Conservation (phyloP, 2,888 invertebrate genomes). For the Brachyptera risi region DNA sequence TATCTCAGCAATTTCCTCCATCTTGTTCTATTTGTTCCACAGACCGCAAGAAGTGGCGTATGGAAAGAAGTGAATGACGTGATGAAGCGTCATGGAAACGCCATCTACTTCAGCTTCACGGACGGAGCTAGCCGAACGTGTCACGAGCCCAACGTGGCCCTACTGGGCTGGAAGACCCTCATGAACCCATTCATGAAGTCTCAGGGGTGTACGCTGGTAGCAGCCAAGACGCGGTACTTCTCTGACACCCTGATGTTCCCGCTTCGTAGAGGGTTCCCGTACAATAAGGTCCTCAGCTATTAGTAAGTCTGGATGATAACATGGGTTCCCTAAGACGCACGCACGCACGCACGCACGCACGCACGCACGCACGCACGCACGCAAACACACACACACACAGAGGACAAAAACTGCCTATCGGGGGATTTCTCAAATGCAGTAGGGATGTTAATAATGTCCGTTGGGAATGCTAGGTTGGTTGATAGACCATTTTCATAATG, state of each 20-base stretch:
- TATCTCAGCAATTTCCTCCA: too few relatives aligned
- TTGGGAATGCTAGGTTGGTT: too few relatives aligned
- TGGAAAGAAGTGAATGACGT: not conserved
- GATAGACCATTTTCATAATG: too few relatives aligned
- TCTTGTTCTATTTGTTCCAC: not conserved
- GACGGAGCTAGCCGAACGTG: not conserved
- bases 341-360: too few relatives aligned
- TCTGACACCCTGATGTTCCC: not conserved
- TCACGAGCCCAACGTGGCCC: not conserved
- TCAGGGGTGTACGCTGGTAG: not conserved
- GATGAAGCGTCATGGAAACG: not conserved
- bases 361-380: too few relatives aligned
- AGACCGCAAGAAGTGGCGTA: not conserved
- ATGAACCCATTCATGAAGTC: not conserved
- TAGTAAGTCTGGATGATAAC: not conserved
- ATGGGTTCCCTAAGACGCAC: not conserved
- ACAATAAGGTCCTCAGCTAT: not conserved
- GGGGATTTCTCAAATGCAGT: too few relatives aligned
- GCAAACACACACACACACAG: too few relatives aligned
- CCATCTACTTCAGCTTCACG: not conserved
- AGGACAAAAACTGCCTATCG: too few relatives aligned
- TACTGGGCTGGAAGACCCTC: not conserved
- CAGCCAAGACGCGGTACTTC: not conserved
- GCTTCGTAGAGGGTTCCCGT: not conserved
- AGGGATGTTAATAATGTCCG: too few relatives aligned